These are phyloP conservation scores for Noctua janthe DNA, from an alignment of 2,888 invertebrate genomes.

Conservation along the genomic window DNA sequence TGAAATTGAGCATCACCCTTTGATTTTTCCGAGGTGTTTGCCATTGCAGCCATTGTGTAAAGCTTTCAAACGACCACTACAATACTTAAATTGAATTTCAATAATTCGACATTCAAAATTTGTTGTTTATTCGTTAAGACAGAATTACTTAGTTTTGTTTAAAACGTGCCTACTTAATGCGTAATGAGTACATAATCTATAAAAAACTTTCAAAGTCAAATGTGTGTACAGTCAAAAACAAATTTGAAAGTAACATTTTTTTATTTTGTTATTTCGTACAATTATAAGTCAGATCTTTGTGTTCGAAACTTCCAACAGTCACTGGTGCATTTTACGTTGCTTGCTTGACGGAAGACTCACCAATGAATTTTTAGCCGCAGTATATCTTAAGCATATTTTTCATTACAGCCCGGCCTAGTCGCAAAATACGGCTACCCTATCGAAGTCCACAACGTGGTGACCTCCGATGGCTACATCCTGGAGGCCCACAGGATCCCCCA, in stretches of 20 bases:
- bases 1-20: background rate
- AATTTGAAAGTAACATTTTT: background rate
- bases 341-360: background rate
- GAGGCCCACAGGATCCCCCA: slow-evolving; percentile 79
- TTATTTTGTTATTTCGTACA: too few species aligned
- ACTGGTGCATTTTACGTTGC: background rate
- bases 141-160: background rate
- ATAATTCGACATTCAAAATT: background rate
- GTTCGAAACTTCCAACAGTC: background rate
- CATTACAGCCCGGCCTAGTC: slow-evolving; percentile 75
- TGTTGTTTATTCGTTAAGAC: background rate
- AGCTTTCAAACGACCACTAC: background rate
- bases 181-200: background rate
- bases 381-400: background rate
- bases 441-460: slow-evolving; percentile 74
- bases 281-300: background rate
- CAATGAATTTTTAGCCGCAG: background rate
- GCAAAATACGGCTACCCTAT: slow-evolving; percentile 78
- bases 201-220: background rate
- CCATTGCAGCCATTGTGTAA: background rate
- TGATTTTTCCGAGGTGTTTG: background rate
- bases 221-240: background rate
- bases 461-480: slow-evolving; percentile 78
- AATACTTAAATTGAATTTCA: background rate
- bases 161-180: background rate